Evolutionary conservation across 2,113 vertebrate species (phyloP).

Genomic region (Callorhinus ursinus): DNA sequence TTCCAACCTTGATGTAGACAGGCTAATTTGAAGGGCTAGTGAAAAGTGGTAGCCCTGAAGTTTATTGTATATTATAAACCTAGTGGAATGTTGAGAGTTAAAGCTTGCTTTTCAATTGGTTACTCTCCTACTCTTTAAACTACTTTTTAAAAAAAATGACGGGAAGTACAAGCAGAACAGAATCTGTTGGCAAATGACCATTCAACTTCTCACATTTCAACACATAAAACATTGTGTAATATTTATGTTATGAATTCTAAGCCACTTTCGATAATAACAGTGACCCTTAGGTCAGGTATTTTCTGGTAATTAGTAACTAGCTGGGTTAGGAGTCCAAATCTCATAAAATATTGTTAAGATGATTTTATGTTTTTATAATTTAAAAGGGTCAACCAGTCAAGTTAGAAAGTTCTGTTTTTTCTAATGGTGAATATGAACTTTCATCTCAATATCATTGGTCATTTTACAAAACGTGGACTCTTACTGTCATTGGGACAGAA

Average conservation of each 20-base stretch:
- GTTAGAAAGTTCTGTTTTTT: slow-evolving; percentile 56
- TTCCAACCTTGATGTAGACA: slow-evolving; percentile 62
- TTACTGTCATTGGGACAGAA: background rate
- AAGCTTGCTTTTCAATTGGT: slow-evolving; percentile 54
- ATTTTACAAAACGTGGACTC: slow-evolving; percentile 67
- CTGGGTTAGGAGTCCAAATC: slow-evolving; percentile 45
- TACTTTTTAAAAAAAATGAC: slow-evolving; percentile 36
- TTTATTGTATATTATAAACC: slow-evolving; percentile 77
- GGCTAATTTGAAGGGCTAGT: slow-evolving; percentile 69
- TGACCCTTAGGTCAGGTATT: slow-evolving; percentile 23
- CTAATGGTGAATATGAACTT: slow-evolving; percentile 60
- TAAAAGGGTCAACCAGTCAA: slow-evolving; percentile 59
- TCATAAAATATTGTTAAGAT: slow-evolving; percentile 61
- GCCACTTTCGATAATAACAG: slow-evolving; percentile 58
- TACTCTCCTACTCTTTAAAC: slow-evolving; percentile 59
- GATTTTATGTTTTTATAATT: slow-evolving; percentile 61
- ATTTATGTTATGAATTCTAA: slow-evolving; percentile 68
- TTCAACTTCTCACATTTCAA: slow-evolving; percentile 60
- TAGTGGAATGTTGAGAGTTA: slow-evolving; percentile 70
- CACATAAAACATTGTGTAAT: slow-evolving; percentile 67
- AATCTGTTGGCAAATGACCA: slow-evolving; percentile 60
- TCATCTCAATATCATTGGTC: slow-evolving; percentile 60
- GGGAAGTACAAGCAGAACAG: slow-evolving; percentile 38
- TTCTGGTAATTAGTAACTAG: slow-evolving; percentile 64
- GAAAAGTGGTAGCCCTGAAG: slow-evolving; percentile 67